Conservation (phyloP, 2,113 vertebrate genomes). For the Monarcha castaneiventris region DNA sequence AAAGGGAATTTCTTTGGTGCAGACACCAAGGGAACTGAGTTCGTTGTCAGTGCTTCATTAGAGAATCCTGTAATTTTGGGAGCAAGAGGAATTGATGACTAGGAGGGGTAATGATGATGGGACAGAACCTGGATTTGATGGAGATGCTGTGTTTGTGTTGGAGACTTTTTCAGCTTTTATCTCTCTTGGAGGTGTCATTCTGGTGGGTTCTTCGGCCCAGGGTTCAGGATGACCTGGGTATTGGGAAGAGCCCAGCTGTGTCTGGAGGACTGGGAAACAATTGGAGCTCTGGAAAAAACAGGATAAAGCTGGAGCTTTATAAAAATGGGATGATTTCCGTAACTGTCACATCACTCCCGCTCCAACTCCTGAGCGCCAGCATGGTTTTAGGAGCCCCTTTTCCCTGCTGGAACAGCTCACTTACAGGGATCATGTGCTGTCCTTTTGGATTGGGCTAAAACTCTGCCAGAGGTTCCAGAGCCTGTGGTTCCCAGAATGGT, state of each 20-base stretch:
- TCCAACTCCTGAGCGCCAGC: neutral
- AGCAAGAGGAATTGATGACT: neutral
- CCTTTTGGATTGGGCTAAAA: neutral
- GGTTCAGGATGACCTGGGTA: neutral
- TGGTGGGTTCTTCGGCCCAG: too few species aligned
- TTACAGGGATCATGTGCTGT: neutral
- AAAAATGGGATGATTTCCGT: neutral
- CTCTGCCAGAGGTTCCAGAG: neutral
- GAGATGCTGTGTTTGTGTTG: neutral
- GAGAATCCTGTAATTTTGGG: neutral
- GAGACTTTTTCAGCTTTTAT: neutral
- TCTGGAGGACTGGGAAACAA: neutral
- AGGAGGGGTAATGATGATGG: neutral
- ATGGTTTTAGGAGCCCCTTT: neutral
- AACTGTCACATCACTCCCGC: fast-evolving
- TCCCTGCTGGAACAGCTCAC: neutral
- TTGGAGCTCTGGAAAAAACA: neutral
- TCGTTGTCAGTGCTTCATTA: neutral
- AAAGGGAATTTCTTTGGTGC: neutral
- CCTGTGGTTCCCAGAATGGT: neutral
- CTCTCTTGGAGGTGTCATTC: neutral
- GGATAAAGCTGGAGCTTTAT: neutral
- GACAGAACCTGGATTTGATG: neutral
- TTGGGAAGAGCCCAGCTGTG: neutral
- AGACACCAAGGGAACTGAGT: too few species aligned